A percentile compares a stretch with the other conserved stretches of the same genome.
phyloP scores from a whole-genome alignment of 2,888 invertebrate species.

The Trachelus stipa region DNA sequence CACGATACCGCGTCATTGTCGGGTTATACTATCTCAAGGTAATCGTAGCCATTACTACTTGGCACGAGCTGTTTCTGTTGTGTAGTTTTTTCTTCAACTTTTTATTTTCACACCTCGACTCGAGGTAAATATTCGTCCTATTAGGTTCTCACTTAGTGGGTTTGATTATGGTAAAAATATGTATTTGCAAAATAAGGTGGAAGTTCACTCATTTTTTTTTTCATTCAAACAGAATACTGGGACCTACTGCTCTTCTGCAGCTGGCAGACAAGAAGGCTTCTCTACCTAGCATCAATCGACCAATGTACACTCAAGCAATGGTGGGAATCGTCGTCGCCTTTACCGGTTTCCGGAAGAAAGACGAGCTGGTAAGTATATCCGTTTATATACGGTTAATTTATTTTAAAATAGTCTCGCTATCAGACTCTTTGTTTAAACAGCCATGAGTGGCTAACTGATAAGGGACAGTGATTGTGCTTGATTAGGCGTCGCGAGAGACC shows the following conservation, averaged over 20 bases:
- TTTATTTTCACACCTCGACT: neutral
- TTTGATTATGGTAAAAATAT: neutral
- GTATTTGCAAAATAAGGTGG: neutral
- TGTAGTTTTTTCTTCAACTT: neutral
- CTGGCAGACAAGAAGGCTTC: constrained; percentile 78
- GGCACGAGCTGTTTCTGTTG: neutral
- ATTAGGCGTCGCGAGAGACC: neutral
- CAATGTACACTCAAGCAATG: constrained; percentile 91
- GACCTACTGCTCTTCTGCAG: constrained; percentile 83
- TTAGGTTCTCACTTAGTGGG: neutral
- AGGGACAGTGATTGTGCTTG: neutral
- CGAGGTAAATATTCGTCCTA: neutral
- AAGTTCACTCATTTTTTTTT: neutral
- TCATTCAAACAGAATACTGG: constrained; percentile 74
- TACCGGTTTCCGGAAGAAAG: constrained; percentile 90
- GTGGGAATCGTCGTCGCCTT: constrained; percentile 89
- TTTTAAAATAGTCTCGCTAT: neutral
- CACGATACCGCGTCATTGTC: neutral
- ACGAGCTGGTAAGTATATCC: constrained; percentile 81
- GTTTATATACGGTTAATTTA: neutral
- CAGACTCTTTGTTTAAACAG: neutral
- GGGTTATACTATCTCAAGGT: neutral
- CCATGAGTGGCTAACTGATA: neutral
- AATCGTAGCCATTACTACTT: neutral
- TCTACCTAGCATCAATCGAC: constrained; percentile 81